phyloP scores from a whole-genome alignment of 2,797 vertebrate species.

The Acanthornis magna region DNA sequence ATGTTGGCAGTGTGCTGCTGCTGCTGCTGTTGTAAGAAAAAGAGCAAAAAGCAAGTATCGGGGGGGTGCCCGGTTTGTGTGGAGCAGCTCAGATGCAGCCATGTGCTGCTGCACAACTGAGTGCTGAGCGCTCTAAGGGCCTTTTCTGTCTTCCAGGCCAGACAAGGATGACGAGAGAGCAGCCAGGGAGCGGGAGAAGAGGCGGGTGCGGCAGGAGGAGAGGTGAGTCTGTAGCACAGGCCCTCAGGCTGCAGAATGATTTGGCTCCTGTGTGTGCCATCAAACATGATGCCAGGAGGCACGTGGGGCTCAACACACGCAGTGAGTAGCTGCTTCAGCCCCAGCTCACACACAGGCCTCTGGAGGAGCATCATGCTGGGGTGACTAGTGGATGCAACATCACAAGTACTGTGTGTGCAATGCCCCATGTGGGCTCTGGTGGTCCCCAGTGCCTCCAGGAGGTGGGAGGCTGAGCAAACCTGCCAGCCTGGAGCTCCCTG shows the following conservation, averaged over 20 bases:
- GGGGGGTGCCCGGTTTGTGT: no score
- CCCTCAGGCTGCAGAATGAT: not conserved
- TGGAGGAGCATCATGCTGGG: not conserved
- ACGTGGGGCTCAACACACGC: fast-evolving
- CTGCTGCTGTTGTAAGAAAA: constrained; percentile 82
- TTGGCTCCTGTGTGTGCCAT: not conserved
- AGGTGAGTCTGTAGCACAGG: constrained; percentile 73
- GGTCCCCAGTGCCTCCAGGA: not conserved
- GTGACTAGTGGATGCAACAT: not conserved
- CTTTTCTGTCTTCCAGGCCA: constrained; percentile 63
- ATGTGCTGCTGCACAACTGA: not conserved
- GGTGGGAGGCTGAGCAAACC: not conserved
- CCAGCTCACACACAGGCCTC: not conserved
- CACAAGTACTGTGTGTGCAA: fast-evolving
- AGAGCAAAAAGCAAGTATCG: constrained; percentile 76
- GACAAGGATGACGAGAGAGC: constrained; percentile 78
- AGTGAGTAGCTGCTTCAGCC: not conserved
- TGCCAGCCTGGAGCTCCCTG: not conserved
- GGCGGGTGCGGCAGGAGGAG: constrained; percentile 84
- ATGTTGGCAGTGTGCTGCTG: constrained; percentile 81
- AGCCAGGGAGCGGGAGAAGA: constrained; percentile 78
- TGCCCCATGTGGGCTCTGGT: not conserved
- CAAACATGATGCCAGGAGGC: fast-evolving
- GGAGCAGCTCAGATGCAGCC: not conserved
- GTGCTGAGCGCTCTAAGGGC: not conserved